Evolutionary conservation across 2,888 invertebrate species (phyloP), one percentile per base, ranked within the genome.

Genomic region (Muscina levida): DNA sequence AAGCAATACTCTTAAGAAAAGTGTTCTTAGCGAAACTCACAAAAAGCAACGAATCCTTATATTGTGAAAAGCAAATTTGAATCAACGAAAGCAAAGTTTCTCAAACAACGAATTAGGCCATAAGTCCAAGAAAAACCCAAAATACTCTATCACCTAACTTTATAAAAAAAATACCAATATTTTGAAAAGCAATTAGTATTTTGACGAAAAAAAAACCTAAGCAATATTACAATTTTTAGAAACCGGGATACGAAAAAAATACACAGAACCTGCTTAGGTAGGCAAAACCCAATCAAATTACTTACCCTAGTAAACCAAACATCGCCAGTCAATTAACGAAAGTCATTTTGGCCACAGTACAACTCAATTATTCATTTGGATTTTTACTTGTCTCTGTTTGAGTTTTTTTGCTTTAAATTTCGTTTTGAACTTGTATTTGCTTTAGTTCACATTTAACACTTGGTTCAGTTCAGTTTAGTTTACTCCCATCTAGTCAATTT

Each of bases 91-190:
- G 90, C 91, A 91, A 91, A 88, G 91, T 91, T 91, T 91, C 91
- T 88, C 87, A 90, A 86, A 91, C 91, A 91, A 91, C 91, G 91
- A 91, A 91, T 88, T 91, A 91, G 89, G 82, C 86, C 85, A 72
- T 89, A 89, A 89, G 89, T 71, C 68, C 65, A 59, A 76, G n/a
- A 75, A 68, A 85, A 85, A 53, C 24, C 15, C 46, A 31, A 31
- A 31, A 31, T 31, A 46, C 26, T 39, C 37, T 48, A 62, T 51
- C 65, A 82, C 77, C 77, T 77, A 70, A 74, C 73, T 65, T 56
- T 71, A 51, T 65, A 53, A 13, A 51, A 13, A 5, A 70, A 67
- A 26, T 31, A 68, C 37, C 65, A 72, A 81, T 67, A 65, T 73
- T 66, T 73, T 72, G 44, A 51, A 62, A 62, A 81, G 65, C 31